Base-by-base conservation (phyloP, 2,113 vertebrate genomes). In the Ivindomyrus marchei region DNA sequence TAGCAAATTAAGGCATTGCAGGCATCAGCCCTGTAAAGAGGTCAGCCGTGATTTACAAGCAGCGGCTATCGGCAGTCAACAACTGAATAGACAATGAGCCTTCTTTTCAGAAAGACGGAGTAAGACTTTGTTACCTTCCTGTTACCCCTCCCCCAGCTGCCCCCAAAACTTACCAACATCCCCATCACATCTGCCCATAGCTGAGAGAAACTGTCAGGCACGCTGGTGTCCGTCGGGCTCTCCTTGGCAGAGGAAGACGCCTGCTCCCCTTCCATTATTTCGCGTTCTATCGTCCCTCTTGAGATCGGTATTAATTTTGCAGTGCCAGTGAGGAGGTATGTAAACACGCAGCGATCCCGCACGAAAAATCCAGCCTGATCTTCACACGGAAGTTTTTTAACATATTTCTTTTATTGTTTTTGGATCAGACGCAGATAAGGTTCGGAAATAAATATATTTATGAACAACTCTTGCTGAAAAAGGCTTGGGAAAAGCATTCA, bases 101-200 rank as follows among this genome's bases (percentile, higher is more conserved):
- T 88, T 91, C 74, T 89, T 93, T 92, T 90, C 70, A 89, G 84
- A 85, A 88, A 39, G 39, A 85, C 39, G 83, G 90, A 13, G 84
- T 92, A 91, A 88, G 80, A 46, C 88, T 58, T 92, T 74, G 91
- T 24, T 91, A 94, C 87, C 90, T 91, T 94, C 88, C 50, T 89
- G 84, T 58, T 89, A 42, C 74, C 90, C 90, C 91, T 21, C 90
- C 88, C 90, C 90, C 90, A 52, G 91, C 90, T 90, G 74, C 3
- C n/a, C 91, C 86, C 85, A 36, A 88, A 91, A 97, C 98, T 98
- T 94, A 99, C 98, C 98, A 99, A 95, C 95, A 99, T 99, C 93
- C 97, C 97, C 98, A 99, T 99, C 90, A 99, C 97, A 91, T 99
- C 98, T 45, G 95, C 96, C 98, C 98, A 98, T 90, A 99, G 95